These are phyloP conservation scores for Dicaeum eximium DNA, from an alignment of 2,113 vertebrate genomes.

Conservation along the genomic window DNA sequence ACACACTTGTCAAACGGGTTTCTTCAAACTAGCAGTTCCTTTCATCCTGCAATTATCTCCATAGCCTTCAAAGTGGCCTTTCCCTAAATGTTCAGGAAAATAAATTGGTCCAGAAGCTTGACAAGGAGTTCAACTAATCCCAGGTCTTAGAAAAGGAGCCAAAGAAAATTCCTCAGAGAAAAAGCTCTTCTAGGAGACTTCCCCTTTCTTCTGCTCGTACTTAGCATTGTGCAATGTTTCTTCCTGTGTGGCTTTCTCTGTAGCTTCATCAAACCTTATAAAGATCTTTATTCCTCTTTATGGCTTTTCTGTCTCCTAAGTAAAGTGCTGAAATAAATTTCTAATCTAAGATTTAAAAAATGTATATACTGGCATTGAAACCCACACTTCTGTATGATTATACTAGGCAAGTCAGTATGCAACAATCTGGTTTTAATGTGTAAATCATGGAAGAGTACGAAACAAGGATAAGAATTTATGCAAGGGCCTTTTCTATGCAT, in stretches of 20 bases:
- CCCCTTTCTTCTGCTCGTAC: neutral
- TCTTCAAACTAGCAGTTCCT: slow-evolving; percentile 25
- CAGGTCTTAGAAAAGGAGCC: slow-evolving; percentile 3
- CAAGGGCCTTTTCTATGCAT: neutral
- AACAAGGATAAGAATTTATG: neutral
- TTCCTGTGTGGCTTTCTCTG: neutral
- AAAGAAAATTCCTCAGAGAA: slow-evolving; percentile 11
- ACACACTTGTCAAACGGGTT: neutral
- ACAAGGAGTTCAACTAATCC: slow-evolving; percentile 5
- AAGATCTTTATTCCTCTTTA: slow-evolving; percentile 14
- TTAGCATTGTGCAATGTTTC: neutral
- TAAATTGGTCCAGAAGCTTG: slow-evolving; percentile 38
- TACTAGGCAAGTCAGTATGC: neutral
- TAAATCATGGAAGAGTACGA: neutral
- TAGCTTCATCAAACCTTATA: neutral
- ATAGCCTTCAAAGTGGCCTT: slow-evolving; percentile 31
- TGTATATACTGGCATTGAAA: neutral
- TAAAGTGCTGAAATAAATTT: slow-evolving; percentile 4
- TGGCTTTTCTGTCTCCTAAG: neutral
- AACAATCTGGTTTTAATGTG: neutral
- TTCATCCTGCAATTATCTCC: slow-evolving; percentile 44
- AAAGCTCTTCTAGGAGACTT: neutral
- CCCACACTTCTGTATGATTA: neutral
- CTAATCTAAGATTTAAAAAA: neutral
- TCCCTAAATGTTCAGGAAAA: slow-evolving; percentile 38